phyloP scores from a whole-genome alignment of 1,140 invertebrate genomes.

The Mizuhopecten yessoensis region DNA sequence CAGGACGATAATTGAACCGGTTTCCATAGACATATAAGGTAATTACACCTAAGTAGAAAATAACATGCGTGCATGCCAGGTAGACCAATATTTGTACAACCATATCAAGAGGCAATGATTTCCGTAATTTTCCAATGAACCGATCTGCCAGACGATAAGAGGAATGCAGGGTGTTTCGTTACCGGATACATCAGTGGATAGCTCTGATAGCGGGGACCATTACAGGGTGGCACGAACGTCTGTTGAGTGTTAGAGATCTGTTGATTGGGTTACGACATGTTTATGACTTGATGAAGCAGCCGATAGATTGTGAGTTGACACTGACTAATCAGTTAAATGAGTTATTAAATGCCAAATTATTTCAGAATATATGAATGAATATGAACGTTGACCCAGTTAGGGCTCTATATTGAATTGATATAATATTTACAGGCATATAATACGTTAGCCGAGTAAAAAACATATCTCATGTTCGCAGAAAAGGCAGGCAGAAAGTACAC shows the following conservation, averaged over 20 bases:
- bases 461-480: too few relatives aligned
- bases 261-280: not conserved
- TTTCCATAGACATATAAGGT: not conserved
- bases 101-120: slow-evolving; percentile 5
- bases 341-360: not conserved
- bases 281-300: not conserved
- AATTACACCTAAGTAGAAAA: not conserved
- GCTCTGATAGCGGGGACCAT: not conserved
- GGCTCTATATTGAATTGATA: not conserved
- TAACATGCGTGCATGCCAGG: not conserved
- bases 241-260: not conserved
- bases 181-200: too few relatives aligned
- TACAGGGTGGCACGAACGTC: not conserved
- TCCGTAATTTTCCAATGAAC: slow-evolving; percentile 6
- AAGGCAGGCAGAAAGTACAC: too few relatives aligned
- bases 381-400: not conserved
- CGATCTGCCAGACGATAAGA: not conserved
- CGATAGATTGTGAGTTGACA: not conserved
- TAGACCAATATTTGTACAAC: not conserved
- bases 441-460: too few relatives aligned
- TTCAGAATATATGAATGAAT: not conserved
- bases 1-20: not conserved
- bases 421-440: too few relatives aligned
- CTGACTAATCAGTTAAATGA: not conserved
- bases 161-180: not conserved